A percentile compares a stretch with the other conserved stretches of the same genome.
These are phyloP conservation scores for Theodoxus fluviatilis DNA, from an alignment of 2,888 invertebrate genomes.

Conservation along the genomic window DNA sequence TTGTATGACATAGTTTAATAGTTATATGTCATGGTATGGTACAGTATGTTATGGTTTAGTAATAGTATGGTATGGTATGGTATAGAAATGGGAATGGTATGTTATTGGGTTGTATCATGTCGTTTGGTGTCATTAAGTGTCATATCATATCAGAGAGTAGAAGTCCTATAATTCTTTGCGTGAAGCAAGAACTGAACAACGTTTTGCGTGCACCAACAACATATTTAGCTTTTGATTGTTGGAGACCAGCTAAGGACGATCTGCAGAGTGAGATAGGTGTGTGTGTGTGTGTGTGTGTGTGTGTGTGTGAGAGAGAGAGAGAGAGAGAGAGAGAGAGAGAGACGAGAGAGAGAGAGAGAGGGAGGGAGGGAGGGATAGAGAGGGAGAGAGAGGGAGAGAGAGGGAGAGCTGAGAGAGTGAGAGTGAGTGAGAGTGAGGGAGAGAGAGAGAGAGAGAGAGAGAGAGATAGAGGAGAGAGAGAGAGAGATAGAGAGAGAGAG, in stretches of 20 bases:
- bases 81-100: constrained; percentile 4
- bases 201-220: too few relatives aligned
- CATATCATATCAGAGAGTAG: neutral
- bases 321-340: neutral
- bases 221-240: too few relatives aligned
- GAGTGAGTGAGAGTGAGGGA: constrained; percentile 14
- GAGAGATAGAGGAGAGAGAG: constrained; percentile 3
- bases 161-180: too few relatives aligned
- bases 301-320: neutral
- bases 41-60: constrained; percentile 6
- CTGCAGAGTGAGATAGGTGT: too few relatives aligned
- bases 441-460: constrained; percentile 21
- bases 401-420: neutral
- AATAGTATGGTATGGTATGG: constrained; percentile 11
- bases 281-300: constrained; percentile 7
- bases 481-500: neutral
- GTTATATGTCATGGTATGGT: neutral
- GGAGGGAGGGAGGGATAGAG: neutral
- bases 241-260: too few relatives aligned
- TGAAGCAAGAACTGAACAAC: too few relatives aligned
- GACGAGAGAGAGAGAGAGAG: neutral
- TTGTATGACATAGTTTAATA: constrained; percentile 4
- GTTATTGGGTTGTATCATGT: constrained; percentile 1
- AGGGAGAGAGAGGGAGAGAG: constrained; percentile 19
- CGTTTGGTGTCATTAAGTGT: neutral